Evolutionary conservation across 92 coral and sea anemone genomes (phyloP).

Genomic region (Bergia puertoricense): DNA sequence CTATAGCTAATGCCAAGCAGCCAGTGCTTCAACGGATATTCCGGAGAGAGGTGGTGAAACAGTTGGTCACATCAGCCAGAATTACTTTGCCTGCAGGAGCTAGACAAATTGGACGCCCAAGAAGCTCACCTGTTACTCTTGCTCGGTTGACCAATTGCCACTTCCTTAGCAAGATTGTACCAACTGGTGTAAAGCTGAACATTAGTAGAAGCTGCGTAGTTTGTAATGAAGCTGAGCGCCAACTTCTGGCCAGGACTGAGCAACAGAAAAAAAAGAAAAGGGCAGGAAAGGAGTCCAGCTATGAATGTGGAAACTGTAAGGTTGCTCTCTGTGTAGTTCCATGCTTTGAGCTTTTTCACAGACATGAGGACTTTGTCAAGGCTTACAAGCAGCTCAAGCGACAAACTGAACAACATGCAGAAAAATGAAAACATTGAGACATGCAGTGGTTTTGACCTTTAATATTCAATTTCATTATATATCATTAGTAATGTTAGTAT

Average conservation of each 20-base stretch:
- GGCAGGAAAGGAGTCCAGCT: slow-evolving; percentile 11
- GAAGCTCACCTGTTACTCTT: slow-evolving; percentile 30
- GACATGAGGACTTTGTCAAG: not conserved
- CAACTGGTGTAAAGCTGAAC: not conserved
- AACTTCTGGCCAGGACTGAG: not conserved
- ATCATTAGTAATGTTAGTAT: no score
- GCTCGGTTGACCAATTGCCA: not conserved
- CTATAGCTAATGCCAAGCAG: not conserved
- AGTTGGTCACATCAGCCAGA: not conserved
- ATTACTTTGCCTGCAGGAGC: not conserved
- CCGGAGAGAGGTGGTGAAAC: not conserved
- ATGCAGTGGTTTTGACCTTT: no score
- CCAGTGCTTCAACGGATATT: not conserved
- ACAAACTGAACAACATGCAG: no score
- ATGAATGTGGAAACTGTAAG: not conserved
- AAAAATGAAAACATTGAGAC: no score
- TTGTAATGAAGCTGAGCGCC: not conserved
- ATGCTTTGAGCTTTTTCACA: not conserved
- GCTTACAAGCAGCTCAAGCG: not conserved
- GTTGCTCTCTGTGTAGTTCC: slow-evolving; percentile 12
- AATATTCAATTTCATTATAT: no score
- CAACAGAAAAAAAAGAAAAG: not conserved
- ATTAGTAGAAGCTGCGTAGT: not conserved
- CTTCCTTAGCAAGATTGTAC: not conserved
- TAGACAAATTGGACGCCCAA: slow-evolving; percentile 22